Percentiles rank a stretch among this genome's conserved stretches.
These are phyloP conservation scores for Champsocephalus gunnari DNA, from an alignment of 2,797 vertebrate genomes.

Conservation along the genomic window DNA sequence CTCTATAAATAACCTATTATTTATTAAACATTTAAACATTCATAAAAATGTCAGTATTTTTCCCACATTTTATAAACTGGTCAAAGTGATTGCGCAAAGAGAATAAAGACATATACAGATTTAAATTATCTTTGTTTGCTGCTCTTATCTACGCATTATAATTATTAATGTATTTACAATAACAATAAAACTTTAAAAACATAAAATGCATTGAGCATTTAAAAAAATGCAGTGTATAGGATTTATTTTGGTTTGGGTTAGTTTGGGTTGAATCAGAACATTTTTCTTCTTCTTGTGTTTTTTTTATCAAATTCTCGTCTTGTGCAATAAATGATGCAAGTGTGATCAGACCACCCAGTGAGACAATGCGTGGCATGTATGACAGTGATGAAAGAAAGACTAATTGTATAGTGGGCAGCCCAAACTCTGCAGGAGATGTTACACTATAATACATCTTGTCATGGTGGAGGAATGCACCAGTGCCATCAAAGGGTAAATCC, in stretches of 20 bases:
- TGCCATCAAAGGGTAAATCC: conserved; percentile 36
- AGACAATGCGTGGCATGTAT: conserved; percentile 13
- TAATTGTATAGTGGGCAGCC: conserved; percentile 47
- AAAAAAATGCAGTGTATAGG: not conserved
- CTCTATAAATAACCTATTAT: not conserved
- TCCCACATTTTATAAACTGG: not conserved
- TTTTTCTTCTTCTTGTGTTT: rapidly evolving
- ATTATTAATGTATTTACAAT: no score
- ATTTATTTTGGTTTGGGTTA: not conserved
- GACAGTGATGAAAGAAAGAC: conserved; percentile 37
- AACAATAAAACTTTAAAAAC: not conserved
- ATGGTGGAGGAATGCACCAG: conserved; percentile 35
- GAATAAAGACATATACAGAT: not conserved
- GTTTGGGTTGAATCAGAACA: not conserved
- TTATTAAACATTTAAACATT: not conserved
- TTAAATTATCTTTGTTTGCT: no score
- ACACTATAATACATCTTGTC: conserved; percentile 39
- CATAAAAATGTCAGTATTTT: no score
- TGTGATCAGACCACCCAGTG: conserved; percentile 38
- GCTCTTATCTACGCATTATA: no score
- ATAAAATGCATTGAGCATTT: not conserved
- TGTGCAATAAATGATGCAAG: conserved; percentile 14
- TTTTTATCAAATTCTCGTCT: not conserved
- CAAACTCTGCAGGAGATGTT: conserved; percentile 33
- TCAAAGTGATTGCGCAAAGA: not conserved